These are phyloP conservation scores for Halocynthia aurantium DNA, from an alignment of 23 tunicate genomes.

Conservation along the genomic window DNA sequence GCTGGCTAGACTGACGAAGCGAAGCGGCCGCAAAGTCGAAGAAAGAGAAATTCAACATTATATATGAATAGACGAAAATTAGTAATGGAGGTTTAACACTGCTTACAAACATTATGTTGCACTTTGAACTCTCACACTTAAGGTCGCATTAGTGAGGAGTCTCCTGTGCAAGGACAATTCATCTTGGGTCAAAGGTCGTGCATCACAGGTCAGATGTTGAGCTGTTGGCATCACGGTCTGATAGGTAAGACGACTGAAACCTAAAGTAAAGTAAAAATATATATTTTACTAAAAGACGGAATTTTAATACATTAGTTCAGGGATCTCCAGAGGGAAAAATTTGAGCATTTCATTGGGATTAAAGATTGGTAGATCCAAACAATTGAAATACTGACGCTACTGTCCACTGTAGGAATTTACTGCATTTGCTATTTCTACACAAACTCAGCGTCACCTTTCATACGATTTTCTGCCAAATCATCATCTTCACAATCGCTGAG, in stretches of 20 bases:
- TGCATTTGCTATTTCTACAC: no score
- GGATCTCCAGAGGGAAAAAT: neutral
- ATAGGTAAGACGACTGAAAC: conserved; percentile 9
- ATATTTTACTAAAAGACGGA: neutral
- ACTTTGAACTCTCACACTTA: conserved; percentile 15
- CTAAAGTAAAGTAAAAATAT: neutral
- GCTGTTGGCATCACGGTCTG: conserved; percentile 12
- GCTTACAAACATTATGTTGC: neutral
- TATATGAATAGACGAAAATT: no score
- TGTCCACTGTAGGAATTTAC: no score
- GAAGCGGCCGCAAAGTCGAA: no score
- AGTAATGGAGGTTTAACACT: no score
- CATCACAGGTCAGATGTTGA: conserved; percentile 25
- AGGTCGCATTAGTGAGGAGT: conserved; percentile 12
- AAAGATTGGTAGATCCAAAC: neutral
- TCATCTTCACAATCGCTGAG: conserved; percentile 19
- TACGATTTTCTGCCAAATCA: conserved; percentile 7
- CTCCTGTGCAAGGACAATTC: conserved; percentile 15
- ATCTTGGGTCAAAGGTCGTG: conserved; percentile 13
- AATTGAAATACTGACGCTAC: no score
- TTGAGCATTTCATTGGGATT: neutral
- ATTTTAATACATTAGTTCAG: neutral
- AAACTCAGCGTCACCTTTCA: conserved; percentile 6
- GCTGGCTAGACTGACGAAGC: no score
- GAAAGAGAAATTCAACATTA: no score